Evolutionary conservation across 2,113 vertebrate species (phyloP).

Genomic region (Poeciliopsis retropinna): DNA sequence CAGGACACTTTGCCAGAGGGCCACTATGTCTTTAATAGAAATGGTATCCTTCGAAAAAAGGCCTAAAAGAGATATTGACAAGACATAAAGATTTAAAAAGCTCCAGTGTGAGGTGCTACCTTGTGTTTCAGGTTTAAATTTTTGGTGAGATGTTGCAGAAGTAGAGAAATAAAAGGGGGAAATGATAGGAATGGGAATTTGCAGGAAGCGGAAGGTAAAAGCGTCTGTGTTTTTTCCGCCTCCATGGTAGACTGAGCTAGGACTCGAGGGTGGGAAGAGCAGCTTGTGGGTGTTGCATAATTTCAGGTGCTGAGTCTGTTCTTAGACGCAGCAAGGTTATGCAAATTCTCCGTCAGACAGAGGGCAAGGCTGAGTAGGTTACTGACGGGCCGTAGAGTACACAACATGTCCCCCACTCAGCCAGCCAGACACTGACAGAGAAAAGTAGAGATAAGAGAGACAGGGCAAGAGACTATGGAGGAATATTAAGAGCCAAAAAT

Average conservation of each 20-base stretch:
- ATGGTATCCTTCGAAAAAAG: constrained; percentile 63
- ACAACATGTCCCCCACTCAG: constrained; percentile 83
- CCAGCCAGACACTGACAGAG: constrained; percentile 77
- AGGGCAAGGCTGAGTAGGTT: constrained; percentile 85
- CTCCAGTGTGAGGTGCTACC: constrained; percentile 1
- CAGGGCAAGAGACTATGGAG: constrained; percentile 39
- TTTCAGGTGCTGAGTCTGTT: constrained; percentile 62
- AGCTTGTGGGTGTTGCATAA: constrained; percentile 53
- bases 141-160: constrained; percentile 4
- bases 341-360: constrained; percentile 83
- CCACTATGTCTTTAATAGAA: constrained; percentile 58
- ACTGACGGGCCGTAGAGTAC: constrained; percentile 84
- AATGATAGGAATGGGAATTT: constrained; percentile 10
- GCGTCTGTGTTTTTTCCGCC: constrained; percentile 49
- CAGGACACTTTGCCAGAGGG: constrained; percentile 50
- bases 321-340: constrained; percentile 80
- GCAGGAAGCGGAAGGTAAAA: constrained; percentile 30
- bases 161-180: constrained; percentile 35
- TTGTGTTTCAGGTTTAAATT: constrained; percentile 16
- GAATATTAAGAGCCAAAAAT: constrained; percentile 60
- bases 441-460: constrained; percentile 47
- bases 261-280: constrained; percentile 55
- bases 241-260: constrained; percentile 67
- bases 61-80: constrained; percentile 54
- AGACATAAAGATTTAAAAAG: constrained; percentile 47